Evolutionary conservation across 2,797 vertebrate species (phyloP).

Genomic region (Xiphorhynchus erythropygius): DNA sequence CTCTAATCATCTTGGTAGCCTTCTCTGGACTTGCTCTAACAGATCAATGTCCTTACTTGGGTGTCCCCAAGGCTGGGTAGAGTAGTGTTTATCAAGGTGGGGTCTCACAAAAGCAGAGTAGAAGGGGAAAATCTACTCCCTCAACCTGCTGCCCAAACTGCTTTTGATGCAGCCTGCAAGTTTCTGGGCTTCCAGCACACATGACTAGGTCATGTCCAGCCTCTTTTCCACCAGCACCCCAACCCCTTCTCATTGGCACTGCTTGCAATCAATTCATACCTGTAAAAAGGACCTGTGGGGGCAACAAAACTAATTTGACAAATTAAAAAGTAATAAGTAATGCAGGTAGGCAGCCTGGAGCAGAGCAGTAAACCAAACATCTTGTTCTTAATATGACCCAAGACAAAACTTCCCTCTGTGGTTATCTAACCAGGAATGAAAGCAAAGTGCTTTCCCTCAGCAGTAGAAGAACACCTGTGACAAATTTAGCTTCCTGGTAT

Average conservation of each 20-base stretch:
- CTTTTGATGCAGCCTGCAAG: not conserved
- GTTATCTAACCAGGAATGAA: not conserved
- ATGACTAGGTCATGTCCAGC: not conserved
- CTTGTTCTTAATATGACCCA: not conserved
- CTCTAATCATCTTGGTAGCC: not conserved
- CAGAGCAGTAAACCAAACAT: not conserved
- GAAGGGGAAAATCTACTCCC: not conserved
- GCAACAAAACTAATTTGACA: not conserved
- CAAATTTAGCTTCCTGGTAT: fast-evolving
- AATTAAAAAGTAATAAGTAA: not conserved
- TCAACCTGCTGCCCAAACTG: not conserved
- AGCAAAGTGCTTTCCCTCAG: not conserved
- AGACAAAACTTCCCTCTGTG: not conserved
- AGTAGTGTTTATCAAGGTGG: not conserved
- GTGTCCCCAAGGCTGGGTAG: not conserved
- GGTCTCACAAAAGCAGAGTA: not conserved
- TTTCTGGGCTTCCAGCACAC: not conserved
- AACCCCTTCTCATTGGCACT: not conserved
- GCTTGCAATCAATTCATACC: not conserved
- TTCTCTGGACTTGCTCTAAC: not conserved
- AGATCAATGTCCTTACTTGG: fast-evolving
- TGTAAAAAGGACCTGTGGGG: not conserved
- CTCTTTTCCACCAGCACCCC: not conserved
- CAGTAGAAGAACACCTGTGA: not conserved
- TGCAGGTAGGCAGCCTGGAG: not conserved